phyloP scores from a whole-genome alignment of 1,140 invertebrate genomes.

The Ceratina calcarata region DNA sequence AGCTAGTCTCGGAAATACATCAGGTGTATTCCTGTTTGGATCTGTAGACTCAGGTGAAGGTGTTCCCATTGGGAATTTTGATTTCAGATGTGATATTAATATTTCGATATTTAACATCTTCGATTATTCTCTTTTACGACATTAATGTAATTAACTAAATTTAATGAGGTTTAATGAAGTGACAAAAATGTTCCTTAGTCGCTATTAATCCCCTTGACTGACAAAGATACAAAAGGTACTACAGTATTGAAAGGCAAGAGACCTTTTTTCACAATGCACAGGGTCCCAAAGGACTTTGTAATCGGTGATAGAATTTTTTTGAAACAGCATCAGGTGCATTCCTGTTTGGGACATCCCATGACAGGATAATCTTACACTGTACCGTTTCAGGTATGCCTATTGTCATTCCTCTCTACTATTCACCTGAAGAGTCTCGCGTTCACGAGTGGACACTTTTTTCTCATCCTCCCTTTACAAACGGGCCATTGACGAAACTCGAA shows the following conservation, averaged over 20 bases:
- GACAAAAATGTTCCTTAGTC: not conserved
- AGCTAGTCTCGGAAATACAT: not conserved
- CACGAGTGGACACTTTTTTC: conserved; percentile 17
- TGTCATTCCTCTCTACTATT: conserved; percentile 30
- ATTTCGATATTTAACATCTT: too few species aligned
- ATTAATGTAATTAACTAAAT: too few species aligned
- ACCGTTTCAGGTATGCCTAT: conserved; percentile 40
- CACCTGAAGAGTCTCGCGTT: conserved; percentile 37
- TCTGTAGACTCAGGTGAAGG: not conserved
- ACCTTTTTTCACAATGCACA: not conserved
- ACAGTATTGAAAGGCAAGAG: not conserved
- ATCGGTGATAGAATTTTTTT: conserved; percentile 15
- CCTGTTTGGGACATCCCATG: conserved; percentile 41
- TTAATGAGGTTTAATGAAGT: too few species aligned
- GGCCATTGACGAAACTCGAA: conserved; percentile 41
- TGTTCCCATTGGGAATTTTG: not conserved
- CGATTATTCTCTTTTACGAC: too few species aligned
- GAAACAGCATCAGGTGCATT: conserved; percentile 46
- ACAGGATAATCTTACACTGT: conserved; percentile 30
- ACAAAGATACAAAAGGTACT: too few species aligned
- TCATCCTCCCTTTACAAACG: conserved; percentile 17
- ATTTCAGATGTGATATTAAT: not conserved
- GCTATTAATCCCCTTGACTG: not conserved
- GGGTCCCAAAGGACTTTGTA: conserved; percentile 14
- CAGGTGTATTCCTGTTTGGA: conserved; percentile 19